These are phyloP conservation scores for Heterohyrax brucei DNA, from an alignment of 2,797 vertebrate species.

Conservation along the genomic window DNA sequence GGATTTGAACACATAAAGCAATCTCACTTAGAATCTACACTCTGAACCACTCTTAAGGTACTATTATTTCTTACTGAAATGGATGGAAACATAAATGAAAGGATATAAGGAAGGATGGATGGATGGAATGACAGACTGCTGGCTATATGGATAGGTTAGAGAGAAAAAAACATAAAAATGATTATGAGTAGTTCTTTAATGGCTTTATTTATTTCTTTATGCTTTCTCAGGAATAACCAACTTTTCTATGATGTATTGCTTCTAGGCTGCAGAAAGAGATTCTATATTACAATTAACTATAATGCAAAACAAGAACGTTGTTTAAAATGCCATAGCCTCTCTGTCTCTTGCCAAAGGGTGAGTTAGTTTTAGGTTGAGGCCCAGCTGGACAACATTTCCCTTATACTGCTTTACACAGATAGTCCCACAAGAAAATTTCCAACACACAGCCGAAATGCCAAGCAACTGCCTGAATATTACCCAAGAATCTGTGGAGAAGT, in stretches of 20 bases:
- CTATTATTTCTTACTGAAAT: not conserved
- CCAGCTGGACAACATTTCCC: not conserved
- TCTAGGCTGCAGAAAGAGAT: conserved; percentile 10
- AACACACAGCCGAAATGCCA: not conserved
- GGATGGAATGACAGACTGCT: no score
- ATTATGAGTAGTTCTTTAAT: not conserved
- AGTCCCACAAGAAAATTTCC: not conserved
- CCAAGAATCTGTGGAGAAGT: not conserved
- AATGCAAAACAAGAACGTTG: not conserved
- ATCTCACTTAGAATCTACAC: not conserved
- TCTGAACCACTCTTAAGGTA: not conserved
- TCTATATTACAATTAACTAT: conserved; percentile 57
- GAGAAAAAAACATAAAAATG: conserved; percentile 1
- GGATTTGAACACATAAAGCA: not conserved
- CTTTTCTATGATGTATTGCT: conserved; percentile 13
- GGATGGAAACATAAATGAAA: not conserved
- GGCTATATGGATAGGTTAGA: not conserved
- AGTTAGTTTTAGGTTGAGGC: not conserved
- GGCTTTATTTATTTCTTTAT: conserved; percentile 32
- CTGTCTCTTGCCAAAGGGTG: not conserved
- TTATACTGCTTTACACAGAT: not conserved
- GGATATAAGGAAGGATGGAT: not conserved
- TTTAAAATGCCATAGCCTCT: not conserved
- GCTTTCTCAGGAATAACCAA: conserved; percentile 13
- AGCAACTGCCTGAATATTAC: conserved; percentile 22